Evolutionary conservation across 1,140 invertebrate genomes (phyloP).

Genomic region (Trachymyrmex septentrionalis): DNA sequence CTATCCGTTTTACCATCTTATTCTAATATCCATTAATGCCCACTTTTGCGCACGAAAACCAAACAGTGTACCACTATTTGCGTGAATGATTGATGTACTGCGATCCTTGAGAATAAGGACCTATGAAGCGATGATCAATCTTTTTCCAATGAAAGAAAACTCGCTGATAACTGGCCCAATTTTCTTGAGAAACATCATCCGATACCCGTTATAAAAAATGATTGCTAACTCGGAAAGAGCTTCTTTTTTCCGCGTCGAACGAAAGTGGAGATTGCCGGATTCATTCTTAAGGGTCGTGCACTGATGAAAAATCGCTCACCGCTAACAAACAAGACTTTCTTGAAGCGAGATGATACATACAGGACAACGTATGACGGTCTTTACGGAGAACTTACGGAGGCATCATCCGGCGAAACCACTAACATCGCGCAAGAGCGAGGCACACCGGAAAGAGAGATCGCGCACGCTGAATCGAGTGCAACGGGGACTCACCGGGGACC

Average conservation of each 20-base stretch:
- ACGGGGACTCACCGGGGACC: constrained; percentile 6
- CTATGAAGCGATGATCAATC: neutral
- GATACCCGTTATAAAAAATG: constrained; percentile 13
- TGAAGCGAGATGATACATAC: neutral
- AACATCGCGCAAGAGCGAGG: constrained; percentile 28
- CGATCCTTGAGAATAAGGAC: neutral
- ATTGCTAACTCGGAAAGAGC: neutral
- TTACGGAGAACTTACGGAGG: neutral
- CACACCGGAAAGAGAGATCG: neutral
- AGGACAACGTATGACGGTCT: neutral
- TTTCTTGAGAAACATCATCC: neutral
- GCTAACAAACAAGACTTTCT: neutral
- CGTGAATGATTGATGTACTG: too few relatives aligned
- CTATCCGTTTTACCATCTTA: neutral
- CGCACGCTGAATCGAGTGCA: constrained; percentile 24
- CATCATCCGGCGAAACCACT: neutral
- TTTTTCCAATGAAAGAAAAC: neutral
- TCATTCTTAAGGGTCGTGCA: neutral
- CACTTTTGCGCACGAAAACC: neutral
- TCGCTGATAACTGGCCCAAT: neutral
- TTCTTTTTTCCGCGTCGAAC: neutral
- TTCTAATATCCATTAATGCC: neutral
- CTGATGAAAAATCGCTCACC: neutral
- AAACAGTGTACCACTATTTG: neutral
- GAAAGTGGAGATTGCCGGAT: neutral